These are phyloP conservation scores for Xerus inauris DNA, from an alignment of 2,113 vertebrate genomes.

Conservation along the genomic window DNA sequence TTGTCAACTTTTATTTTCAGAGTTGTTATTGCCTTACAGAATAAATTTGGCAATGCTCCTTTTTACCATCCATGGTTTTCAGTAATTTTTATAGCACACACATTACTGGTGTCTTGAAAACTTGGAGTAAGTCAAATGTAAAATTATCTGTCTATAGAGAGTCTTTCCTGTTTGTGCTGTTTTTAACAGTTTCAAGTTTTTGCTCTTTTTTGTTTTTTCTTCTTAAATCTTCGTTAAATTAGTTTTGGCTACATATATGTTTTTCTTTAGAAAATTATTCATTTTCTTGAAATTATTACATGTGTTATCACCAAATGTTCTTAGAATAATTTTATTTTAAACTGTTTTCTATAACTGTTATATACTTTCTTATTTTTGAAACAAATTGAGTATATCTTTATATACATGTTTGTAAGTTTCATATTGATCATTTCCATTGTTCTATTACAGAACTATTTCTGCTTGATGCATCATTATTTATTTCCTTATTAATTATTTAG, in stretches of 20 bases:
- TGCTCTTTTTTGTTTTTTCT: background rate
- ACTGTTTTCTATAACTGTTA: background rate
- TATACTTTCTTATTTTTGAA: background rate
- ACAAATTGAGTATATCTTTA: background rate
- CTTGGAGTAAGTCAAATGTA: background rate
- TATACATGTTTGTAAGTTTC: background rate
- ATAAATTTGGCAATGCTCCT: background rate
- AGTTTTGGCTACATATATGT: background rate
- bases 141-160: background rate
- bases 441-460: background rate
- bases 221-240: background rate
- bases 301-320: background rate
- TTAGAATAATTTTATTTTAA: background rate
- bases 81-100: constrained; percentile 27
- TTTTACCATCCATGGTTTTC: background rate
- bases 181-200: background rate
- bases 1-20: constrained; percentile 55
- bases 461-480: background rate
- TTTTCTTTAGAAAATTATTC: background rate
- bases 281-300: constrained; percentile 28
- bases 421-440: background rate
- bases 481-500: background rate
- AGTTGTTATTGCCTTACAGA: constrained; percentile 17
- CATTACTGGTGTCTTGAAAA: background rate
- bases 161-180: background rate